Percentiles rank a stretch among this genome's conserved stretches.
Conservation (phyloP, 2,797 vertebrate genomes). For the Cossypha heuglini region DNA sequence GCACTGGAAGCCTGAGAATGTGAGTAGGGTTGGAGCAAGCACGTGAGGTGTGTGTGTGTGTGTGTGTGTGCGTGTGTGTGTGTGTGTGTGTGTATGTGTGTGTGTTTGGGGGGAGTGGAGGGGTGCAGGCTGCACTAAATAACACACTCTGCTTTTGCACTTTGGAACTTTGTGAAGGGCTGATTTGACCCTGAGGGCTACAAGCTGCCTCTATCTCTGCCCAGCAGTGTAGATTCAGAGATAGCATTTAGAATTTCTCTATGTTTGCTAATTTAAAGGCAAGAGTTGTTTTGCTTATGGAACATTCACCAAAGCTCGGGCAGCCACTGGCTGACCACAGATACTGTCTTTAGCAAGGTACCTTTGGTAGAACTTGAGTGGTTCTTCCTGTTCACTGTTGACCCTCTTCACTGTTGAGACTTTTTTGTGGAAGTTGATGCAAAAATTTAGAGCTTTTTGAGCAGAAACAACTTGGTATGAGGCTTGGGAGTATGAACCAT, state of each 20-base stretch:
- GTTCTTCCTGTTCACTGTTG: not conserved
- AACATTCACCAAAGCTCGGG: not conserved
- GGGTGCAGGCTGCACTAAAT: rapidly evolving
- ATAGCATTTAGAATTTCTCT: not conserved
- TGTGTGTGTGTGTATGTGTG: no score
- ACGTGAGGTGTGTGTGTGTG: no score
- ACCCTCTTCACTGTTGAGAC: not conserved
- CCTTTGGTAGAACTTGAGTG: not conserved
- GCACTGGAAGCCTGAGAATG: not conserved
- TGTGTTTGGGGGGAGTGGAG: not conserved
- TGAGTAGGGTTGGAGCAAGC: not conserved
- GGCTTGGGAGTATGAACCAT: not conserved
- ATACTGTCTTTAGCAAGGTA: not conserved
- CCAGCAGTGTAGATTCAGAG: not conserved
- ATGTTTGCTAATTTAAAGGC: not conserved
- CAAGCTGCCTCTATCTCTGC: not conserved
- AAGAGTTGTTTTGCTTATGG: not conserved
- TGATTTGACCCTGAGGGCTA: not conserved
- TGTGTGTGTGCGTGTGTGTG: not conserved
- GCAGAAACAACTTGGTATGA: not conserved
- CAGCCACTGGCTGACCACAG: not conserved
- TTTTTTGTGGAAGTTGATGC: not conserved
- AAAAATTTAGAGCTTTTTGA: not conserved
- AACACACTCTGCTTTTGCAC: not conserved
- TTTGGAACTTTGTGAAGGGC: not conserved